Conservation (phyloP, 2,888 invertebrate species). For the Pandemis heparana region DNA sequence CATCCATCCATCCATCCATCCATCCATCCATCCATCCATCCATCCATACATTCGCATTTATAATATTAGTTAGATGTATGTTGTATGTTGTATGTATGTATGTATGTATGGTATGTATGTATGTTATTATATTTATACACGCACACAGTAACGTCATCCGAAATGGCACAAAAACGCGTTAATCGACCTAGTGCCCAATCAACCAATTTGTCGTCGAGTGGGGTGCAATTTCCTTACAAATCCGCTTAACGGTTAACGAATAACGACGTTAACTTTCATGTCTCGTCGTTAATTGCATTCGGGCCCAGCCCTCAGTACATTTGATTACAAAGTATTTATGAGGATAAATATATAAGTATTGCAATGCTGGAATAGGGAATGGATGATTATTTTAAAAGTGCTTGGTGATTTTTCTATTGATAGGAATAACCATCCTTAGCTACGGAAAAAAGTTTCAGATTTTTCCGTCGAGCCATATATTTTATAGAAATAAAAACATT, state of each 20-base stretch:
- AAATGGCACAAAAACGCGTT: slow-evolving; percentile 46
- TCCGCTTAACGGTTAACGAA: slow-evolving; percentile 79
- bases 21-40: no score
- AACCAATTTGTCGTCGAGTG: slow-evolving; percentile 69
- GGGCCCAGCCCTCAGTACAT: slow-evolving; percentile 72
- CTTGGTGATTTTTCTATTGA: no score
- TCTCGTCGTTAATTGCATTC: slow-evolving; percentile 78
- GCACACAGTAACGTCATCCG: not conserved
- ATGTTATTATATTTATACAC: no score
- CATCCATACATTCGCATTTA: no score
- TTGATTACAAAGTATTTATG: slow-evolving; percentile 43
- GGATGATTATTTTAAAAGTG: not conserved
- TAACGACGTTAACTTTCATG: slow-evolving; percentile 79
- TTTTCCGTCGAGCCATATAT: no score
- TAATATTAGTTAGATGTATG: no score
- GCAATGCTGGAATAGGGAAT: slow-evolving; percentile 13
- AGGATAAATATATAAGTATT: slow-evolving; percentile 35
- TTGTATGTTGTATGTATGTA: no score
- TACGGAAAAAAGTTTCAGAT: no score
- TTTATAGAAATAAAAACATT: no score
- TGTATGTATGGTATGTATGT: no score
- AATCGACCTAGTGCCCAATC: slow-evolving; percentile 77
- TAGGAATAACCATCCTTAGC: no score
- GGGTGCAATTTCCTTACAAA: slow-evolving; percentile 79
- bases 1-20: no score